Conservation (phyloP, 2,888 invertebrate genomes). For the Pantelozetes paolii region DNA sequence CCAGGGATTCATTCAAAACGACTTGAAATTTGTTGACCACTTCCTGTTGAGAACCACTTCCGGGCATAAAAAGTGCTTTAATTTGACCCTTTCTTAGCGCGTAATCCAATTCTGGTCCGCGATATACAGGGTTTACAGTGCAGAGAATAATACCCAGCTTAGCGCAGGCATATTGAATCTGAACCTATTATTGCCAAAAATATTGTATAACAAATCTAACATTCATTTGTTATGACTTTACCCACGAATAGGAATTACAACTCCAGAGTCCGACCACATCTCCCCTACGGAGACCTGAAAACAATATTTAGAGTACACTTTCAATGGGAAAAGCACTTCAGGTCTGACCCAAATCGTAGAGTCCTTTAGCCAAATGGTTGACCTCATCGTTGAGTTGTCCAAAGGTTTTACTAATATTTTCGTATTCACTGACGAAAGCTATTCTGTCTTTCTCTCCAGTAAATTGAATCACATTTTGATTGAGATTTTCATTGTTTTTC, state of each 20-base stretch:
- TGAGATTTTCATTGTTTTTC: too few species aligned
- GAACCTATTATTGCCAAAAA: constrained; percentile 1
- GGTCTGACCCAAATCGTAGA: constrained; percentile 36
- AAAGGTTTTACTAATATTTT: constrained; percentile 39
- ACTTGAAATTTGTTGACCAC: constrained; percentile 31
- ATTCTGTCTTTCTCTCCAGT: background rate
- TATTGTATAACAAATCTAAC: background rate
- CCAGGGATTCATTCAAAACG: constrained; percentile 21
- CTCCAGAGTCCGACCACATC: constrained; percentile 42
- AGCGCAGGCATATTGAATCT: constrained; percentile 40
- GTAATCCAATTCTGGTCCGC: constrained; percentile 40
- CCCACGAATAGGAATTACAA: constrained; percentile 42
- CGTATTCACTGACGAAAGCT: constrained; percentile 37
- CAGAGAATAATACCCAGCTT: constrained; percentile 37
- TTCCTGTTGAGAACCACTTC: constrained; percentile 33
- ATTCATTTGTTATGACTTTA: background rate
- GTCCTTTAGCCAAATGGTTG: constrained; percentile 29
- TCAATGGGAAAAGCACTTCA: background rate
- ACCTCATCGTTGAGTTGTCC: constrained; percentile 38
- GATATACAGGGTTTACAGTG: constrained; percentile 44
- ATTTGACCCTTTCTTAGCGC: constrained; percentile 35
- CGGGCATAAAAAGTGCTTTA: constrained; percentile 43
- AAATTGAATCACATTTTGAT: too few species aligned
- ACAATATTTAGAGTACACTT: background rate
- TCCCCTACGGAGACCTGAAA: constrained; percentile 37